Conservation (phyloP, 2,888 invertebrate species). For the Xanthia icteritia region DNA sequence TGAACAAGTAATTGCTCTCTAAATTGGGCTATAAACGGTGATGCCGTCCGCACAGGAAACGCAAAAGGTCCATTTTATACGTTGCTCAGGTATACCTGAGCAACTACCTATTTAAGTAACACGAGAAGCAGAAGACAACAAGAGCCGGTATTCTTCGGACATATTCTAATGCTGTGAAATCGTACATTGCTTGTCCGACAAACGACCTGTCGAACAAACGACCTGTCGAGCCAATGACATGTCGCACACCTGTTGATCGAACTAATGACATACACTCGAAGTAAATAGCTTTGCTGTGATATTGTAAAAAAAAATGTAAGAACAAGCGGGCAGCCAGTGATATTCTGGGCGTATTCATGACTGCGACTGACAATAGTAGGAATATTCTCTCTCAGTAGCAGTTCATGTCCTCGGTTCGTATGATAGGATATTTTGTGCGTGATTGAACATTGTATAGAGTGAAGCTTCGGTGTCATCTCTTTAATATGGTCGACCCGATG, state of each 20-base stretch:
- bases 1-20: constrained; percentile 67
- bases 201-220: too few relatives aligned
- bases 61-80: constrained; percentile 23
- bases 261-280: too few relatives aligned
- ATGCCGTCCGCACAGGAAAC: not conserved
- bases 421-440: not conserved
- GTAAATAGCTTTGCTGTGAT: not conserved
- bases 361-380: not conserved
- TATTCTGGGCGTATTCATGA: not conserved
- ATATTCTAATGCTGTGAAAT: not conserved
- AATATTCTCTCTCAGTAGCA: too few relatives aligned
- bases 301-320: not conserved
- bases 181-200: too few relatives aligned
- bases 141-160: not conserved
- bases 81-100: not conserved
- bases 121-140: not conserved
- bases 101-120: too few relatives aligned
- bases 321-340: not conserved
- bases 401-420: not conserved
- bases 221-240: too few relatives aligned
- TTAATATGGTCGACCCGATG: constrained; percentile 13
- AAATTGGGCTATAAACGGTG: constrained; percentile 66
- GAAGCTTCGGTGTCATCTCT: constrained; percentile 2
- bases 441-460: not conserved
- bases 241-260: too few relatives aligned